These are phyloP conservation scores for Cephalopterus ornatus DNA, from an alignment of 2,113 vertebrate genomes.

Conservation along the genomic window DNA sequence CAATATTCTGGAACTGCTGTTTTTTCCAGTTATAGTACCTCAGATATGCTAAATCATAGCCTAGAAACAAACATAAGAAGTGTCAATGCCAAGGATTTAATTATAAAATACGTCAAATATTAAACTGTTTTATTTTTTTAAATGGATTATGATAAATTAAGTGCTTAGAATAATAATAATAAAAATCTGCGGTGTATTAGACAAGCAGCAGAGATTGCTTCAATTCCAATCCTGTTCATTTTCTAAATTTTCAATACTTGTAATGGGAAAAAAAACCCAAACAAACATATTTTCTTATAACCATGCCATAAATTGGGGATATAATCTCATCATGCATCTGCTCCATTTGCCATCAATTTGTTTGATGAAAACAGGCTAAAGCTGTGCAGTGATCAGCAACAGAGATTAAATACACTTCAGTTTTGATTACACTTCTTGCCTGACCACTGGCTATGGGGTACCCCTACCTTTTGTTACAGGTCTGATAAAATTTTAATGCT, in stretches of 20 bases:
- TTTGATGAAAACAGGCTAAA: constrained; percentile 65
- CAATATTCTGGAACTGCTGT: neutral
- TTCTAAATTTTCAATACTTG: constrained; percentile 44
- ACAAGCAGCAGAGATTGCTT: constrained; percentile 5
- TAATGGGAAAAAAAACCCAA: neutral
- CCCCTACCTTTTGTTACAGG: neutral
- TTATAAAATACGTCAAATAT: neutral
- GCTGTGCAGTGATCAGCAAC: constrained; percentile 33
- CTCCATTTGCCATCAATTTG: constrained; percentile 68
- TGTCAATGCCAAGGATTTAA: neutral
- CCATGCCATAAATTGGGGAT: constrained; percentile 3
- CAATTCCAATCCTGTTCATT: neutral
- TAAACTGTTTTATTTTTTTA: neutral
- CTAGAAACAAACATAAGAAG: neutral
- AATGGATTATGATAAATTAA: neutral
- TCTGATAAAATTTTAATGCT: neutral
- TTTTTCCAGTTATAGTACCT: neutral
- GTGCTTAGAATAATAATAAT: neutral
- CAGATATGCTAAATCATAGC: neutral
- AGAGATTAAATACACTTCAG: constrained; percentile 63
- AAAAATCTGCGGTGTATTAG: constrained; percentile 33
- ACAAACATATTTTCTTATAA: constrained; percentile 31
- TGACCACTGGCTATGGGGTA: neutral
- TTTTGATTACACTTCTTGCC: constrained; percentile 60
- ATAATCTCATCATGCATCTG: constrained; percentile 59